Evolutionary conservation across 1,140 invertebrate species (phyloP), one percentile per base, ranked within the genome.

Genomic region (Chironomus tepperi): DNA sequence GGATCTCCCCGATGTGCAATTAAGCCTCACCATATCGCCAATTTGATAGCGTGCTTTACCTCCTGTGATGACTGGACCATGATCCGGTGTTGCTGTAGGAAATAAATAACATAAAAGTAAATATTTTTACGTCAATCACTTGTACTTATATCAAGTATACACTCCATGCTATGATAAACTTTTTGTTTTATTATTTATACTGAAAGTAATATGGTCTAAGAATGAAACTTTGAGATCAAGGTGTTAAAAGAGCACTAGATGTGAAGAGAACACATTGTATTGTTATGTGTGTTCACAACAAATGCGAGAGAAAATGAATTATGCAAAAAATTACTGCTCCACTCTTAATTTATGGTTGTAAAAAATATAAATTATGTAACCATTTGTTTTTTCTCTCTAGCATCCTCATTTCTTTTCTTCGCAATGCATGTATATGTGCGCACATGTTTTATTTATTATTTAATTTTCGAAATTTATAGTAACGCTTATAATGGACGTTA

Each of bases 1-100:
- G 10, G 93, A 95, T 76, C 88, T 84, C 12, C 89, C 89, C 12
- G 92, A 93, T 12, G 92, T 93, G 82, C 93, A 95, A 81, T 93
- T 93, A 15, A 95, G 89, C 19, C 89, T 86, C 12, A 95, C 91
- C 9, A 86, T 84, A 78, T 95, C 93, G 3, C 92, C 93, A 15
- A 92, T 87, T 78, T 93, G 90, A 83, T 95, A 95, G 47, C 91
- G 87, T 0, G 89, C 86, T 74, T 88, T 86, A 19, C 92, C 92
- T 1, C 93, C 93, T 1, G 87, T 87, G 79, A 96, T 95, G 76
- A 87, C 87, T 7, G 93, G 94, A n/a, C 91, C 93, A 79, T 89
- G 87, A 75, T 89, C 88, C 15, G 93, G 93, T 76, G 94, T 84
- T 74, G 92, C 93, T 95, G 82, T 34, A 34, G 7, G 84, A 80